Conservation (phyloP, 2,113 vertebrate genomes). For the Cephalopterus ornatus region DNA sequence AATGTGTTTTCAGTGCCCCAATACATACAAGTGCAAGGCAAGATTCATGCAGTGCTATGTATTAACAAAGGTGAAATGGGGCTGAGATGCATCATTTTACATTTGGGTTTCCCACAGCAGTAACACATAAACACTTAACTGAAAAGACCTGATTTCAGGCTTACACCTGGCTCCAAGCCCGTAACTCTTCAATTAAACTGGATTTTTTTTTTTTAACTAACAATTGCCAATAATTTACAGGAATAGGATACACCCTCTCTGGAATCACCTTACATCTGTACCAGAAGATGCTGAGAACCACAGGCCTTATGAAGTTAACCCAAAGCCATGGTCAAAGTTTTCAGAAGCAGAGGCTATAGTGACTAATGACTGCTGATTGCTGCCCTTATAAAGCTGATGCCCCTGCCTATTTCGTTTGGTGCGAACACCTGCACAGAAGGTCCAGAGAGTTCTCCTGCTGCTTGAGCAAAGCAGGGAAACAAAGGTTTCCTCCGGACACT, state of each 20-base stretch:
- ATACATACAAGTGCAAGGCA: not conserved
- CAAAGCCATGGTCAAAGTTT: not conserved
- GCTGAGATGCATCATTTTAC: not conserved
- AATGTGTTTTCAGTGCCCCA: not conserved
- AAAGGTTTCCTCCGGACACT: not conserved
- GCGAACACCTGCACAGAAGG: not conserved
- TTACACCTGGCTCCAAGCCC: not conserved
- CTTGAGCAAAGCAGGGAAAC: not conserved
- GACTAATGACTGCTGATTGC: not conserved
- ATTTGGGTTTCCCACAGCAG: not conserved
- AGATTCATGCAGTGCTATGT: not conserved
- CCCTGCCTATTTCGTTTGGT: accelerated
- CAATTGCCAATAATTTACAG: not conserved
- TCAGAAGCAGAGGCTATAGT: not conserved
- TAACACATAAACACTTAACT: not conserved
- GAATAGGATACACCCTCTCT: not conserved
- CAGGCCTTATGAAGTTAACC: not conserved
- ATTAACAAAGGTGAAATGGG: not conserved
- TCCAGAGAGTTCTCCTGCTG: not conserved
- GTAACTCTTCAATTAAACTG: not conserved
- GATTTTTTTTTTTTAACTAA: not conserved
- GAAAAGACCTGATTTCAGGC: not conserved
- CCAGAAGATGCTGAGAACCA: not conserved
- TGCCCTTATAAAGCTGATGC: not conserved
- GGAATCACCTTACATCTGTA: not conserved